Percentiles rank a stretch among this genome's conserved stretches.
Conservation (phyloP, 1,140 invertebrate genomes). For the Hermetia illucens region DNA sequence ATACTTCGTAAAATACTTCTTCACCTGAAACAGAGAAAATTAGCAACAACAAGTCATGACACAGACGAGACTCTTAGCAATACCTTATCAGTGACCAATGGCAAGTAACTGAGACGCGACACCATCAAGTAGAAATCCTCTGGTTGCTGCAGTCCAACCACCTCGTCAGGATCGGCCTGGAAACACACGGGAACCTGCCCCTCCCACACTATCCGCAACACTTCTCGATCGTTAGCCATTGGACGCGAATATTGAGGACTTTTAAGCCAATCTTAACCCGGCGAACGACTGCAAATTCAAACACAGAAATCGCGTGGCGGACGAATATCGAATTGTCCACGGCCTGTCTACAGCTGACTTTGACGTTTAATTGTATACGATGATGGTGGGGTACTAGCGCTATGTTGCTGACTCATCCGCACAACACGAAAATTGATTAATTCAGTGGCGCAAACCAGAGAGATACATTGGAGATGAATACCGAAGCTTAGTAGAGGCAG, state of each 20-base stretch:
- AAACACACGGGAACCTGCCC: slow-evolving; percentile 88
- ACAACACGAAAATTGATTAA: too few species aligned
- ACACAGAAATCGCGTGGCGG: not conserved
- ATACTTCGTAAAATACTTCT: slow-evolving; percentile 77
- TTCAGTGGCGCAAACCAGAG: too few species aligned
- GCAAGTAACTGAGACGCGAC: slow-evolving; percentile 88
- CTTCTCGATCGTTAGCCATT: slow-evolving; percentile 87
- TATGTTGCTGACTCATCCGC: too few species aligned
- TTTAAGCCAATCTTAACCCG: not conserved
- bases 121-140: slow-evolving; percentile 93
- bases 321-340: not conserved
- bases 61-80: slow-evolving; percentile 10
- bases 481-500: too few species aligned
- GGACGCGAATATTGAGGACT: not conserved
- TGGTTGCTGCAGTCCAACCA: slow-evolving; percentile 71
- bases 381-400: too few species aligned
- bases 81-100: slow-evolving; percentile 90
- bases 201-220: slow-evolving; percentile 89
- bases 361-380: not conserved
- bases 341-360: not conserved
- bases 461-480: too few species aligned
- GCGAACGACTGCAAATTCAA: not conserved
- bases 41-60: slow-evolving; percentile 3
- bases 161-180: slow-evolving; percentile 73
- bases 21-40: slow-evolving; percentile 44